A percentile compares a stretch with the other conserved stretches of the same genome.
Conservation (phyloP, 2,113 vertebrate species). For the Agapornis roseicollis region DNA sequence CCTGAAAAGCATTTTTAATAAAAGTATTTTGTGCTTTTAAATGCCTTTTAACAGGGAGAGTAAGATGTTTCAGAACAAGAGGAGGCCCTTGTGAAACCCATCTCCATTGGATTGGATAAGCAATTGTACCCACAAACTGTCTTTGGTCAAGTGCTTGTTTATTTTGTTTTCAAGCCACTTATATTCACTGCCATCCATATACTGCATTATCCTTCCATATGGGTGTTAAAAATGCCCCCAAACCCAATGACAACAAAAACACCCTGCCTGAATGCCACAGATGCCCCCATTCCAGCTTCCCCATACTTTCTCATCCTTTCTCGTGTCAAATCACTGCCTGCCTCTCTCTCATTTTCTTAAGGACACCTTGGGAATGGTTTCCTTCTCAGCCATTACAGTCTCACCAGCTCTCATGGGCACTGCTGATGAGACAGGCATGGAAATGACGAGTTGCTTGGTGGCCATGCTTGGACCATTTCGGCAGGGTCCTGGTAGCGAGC, state of each 20-base stretch:
- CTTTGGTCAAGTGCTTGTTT: constrained; percentile 2
- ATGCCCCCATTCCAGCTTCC: background rate
- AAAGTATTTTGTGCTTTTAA: constrained; percentile 64
- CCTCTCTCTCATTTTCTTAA: background rate
- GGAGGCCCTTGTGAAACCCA: background rate
- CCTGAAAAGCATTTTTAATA: constrained; percentile 75
- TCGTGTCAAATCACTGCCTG: background rate
- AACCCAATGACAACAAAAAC: background rate
- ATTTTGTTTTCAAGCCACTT: constrained; percentile 26
- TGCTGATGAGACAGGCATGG: background rate
- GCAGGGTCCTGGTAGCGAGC: background rate
- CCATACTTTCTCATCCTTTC: background rate
- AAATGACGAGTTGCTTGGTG: background rate
- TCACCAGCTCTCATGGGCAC: background rate
- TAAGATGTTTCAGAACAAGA: constrained; percentile 18
- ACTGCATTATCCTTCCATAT: background rate
- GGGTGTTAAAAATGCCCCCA: background rate
- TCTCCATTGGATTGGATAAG: background rate
- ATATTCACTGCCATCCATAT: background rate
- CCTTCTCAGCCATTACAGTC: background rate
- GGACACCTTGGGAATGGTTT: background rate
- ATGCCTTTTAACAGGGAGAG: constrained; percentile 59
- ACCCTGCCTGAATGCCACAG: background rate
- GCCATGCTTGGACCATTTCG: background rate
- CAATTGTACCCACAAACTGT: background rate